Conservation (phyloP, 1,140 invertebrate genomes). For the Neotoxoptera formosana region DNA sequence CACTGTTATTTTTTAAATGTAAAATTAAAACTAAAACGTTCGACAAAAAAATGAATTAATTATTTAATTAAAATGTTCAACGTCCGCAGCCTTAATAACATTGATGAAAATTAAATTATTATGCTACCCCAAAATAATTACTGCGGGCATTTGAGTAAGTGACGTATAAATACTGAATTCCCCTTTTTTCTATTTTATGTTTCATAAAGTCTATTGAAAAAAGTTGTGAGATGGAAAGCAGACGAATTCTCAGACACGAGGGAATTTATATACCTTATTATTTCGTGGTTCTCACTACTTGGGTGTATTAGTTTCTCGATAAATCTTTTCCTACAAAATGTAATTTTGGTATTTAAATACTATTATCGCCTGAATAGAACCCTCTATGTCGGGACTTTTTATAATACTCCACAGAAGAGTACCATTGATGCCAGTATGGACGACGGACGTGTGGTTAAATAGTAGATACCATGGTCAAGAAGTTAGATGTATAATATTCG, state of each 20-base stretch:
- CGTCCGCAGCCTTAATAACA: neutral
- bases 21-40: neutral
- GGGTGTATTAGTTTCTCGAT: neutral
- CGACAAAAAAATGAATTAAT: neutral
- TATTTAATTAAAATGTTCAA: neutral
- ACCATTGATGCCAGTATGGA: no score
- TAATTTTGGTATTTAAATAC: no score
- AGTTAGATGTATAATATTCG: no score
- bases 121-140: neutral
- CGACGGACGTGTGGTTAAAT: no score
- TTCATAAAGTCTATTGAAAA: neutral
- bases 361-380: no score
- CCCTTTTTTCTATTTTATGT: neutral
- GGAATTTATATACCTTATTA: neutral
- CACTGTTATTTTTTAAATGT: neutral
- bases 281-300: no score
- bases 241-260: neutral
- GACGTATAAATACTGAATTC: neutral
- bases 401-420: no score
- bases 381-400: no score
- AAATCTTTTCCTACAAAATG: neutral
- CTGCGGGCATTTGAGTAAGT: neutral
- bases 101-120: neutral
- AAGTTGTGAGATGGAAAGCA: neutral
- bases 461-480: no score